Evolutionary conservation across 2,888 invertebrate species (phyloP).

Genomic region (Philereme vetulata): DNA sequence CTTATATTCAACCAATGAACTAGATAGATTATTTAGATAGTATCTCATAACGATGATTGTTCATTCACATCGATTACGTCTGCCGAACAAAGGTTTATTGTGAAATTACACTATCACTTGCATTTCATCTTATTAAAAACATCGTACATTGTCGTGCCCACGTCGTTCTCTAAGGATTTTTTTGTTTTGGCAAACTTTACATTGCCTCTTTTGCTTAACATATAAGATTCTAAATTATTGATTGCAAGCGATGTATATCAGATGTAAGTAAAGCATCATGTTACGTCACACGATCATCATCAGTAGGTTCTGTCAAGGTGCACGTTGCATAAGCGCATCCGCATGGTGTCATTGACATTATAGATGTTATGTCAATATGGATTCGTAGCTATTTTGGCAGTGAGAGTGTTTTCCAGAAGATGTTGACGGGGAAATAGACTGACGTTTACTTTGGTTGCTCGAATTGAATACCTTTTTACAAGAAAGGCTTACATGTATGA

Average conservation of each 20-base stretch:
- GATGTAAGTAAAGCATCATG: conserved; percentile 40
- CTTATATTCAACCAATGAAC: conserved; percentile 55
- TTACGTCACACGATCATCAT: conserved; percentile 66
- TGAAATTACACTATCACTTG: conserved; percentile 74
- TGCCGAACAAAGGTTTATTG: conserved; percentile 73
- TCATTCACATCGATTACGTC: conserved; percentile 70
- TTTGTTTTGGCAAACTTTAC: conserved; percentile 36
- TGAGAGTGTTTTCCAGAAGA: conserved; percentile 44
- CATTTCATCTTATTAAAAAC: conserved; percentile 71
- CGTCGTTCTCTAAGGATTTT: conserved; percentile 41
- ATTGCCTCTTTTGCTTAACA: conserved; percentile 34
- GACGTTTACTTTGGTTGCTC: conserved; percentile 10
- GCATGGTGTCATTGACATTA: conserved; percentile 78
- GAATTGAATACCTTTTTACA: neutral
- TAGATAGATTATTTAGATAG: conserved; percentile 51
- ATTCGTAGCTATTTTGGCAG: conserved; percentile 55
- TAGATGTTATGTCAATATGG: conserved; percentile 63
- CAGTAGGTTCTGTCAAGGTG: conserved; percentile 73
- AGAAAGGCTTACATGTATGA: neutral
- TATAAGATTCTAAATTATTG: neutral
- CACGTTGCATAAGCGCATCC: conserved; percentile 72
- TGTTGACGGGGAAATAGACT: conserved; percentile 14
- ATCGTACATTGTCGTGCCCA: conserved; percentile 52
- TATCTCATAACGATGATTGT: conserved; percentile 60
- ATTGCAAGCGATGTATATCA: conserved; percentile 36